Evolutionary conservation across 2,888 invertebrate genomes (phyloP).

Genomic region (Polyommatus icarus): DNA sequence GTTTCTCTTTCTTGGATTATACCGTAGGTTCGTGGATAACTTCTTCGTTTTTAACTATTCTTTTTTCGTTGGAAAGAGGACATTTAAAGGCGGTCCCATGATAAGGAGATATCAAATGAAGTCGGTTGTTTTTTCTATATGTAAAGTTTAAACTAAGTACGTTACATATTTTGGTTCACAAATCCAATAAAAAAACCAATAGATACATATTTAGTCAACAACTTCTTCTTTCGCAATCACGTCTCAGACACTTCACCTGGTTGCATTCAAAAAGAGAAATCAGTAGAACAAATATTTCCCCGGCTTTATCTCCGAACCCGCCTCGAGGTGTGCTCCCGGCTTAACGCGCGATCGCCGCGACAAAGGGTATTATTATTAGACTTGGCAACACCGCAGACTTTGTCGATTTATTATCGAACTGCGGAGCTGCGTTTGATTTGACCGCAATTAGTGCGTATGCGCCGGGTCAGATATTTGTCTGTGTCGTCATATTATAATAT

Average conservation of each 20-base stretch:
- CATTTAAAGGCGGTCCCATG: no score
- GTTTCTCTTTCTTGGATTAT: no score
- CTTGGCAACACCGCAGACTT: conserved; percentile 57
- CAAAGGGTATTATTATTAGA: conserved; percentile 69
- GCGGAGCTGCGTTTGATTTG: conserved; percentile 39
- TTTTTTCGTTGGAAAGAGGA: no score
- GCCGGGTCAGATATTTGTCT: conserved; percentile 38
- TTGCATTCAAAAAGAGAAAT: background rate
- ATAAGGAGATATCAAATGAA: no score
- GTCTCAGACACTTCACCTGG: background rate
- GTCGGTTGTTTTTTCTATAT: no score
- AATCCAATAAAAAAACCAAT: background rate
- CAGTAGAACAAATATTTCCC: background rate
- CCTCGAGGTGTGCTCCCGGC: conserved; percentile 8
- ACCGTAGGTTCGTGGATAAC: no score
- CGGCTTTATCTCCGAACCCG: background rate
- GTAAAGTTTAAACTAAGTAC: no score
- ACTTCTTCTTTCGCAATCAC: background rate
- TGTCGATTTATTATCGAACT: conserved; percentile 60
- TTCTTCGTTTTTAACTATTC: no score
- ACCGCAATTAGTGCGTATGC: conserved; percentile 39
- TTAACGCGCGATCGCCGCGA: conserved; percentile 41
- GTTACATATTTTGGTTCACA: background rate
- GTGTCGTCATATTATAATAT: conserved; percentile 34
- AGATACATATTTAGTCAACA: background rate